phyloP scores from a whole-genome alignment of 2,888 invertebrate species.

The Drosophila fulvimacula region DNA sequence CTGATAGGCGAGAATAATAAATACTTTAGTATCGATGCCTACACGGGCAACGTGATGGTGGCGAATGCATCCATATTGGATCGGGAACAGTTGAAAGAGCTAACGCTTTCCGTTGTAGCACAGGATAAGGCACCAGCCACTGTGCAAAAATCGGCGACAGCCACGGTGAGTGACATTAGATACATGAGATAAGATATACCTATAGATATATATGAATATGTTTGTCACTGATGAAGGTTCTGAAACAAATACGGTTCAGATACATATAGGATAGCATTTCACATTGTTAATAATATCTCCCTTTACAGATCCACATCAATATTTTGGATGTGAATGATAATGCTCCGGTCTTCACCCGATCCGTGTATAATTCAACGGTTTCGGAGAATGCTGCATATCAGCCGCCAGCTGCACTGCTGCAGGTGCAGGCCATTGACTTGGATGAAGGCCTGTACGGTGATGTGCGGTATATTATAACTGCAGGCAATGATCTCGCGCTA shows the following conservation, averaged over 20 bases:
- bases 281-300: neutral
- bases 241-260: neutral
- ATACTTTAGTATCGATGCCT: slow-evolving; percentile 90
- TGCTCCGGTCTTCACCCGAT: slow-evolving; percentile 91
- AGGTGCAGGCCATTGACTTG: slow-evolving; percentile 92
- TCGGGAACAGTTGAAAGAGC: slow-evolving; percentile 89
- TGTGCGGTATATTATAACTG: slow-evolving; percentile 90
- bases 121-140: slow-evolving; percentile 91
- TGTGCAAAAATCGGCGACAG: slow-evolving; percentile 89
- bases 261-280: neutral
- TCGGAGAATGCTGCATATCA: slow-evolving; percentile 93
- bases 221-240: neutral
- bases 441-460: slow-evolving; percentile 92
- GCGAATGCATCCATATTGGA: slow-evolving; percentile 90
- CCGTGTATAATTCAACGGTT: slow-evolving; percentile 91
- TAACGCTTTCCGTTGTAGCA: slow-evolving; percentile 92
- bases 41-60: slow-evolving; percentile 91
- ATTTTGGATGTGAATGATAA: slow-evolving; percentile 96
- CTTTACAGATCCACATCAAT: slow-evolving; percentile 88
- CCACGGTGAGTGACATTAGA: slow-evolving; percentile 86
- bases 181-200: too few species aligned
- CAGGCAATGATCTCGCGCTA: slow-evolving; percentile 88
- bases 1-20: slow-evolving; percentile 90
- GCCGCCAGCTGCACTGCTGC: slow-evolving; percentile 93
- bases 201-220: neutral